Conservation (phyloP, 2,888 invertebrate genomes). For the Pachliopta kotzebuea region DNA sequence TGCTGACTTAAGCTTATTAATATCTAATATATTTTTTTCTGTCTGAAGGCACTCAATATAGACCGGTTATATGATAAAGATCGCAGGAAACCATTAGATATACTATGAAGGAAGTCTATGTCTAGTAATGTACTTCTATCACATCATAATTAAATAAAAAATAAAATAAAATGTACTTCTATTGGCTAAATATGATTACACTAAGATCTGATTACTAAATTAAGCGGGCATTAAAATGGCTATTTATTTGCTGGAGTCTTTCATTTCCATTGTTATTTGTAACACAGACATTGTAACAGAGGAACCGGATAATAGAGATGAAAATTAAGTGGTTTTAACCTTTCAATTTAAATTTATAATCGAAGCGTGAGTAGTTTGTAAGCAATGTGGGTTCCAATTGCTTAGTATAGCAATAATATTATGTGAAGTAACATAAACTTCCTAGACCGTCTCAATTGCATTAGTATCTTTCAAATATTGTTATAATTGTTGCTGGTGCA, state of each 20-base stretch:
- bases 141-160: too few relatives aligned
- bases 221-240: background rate
- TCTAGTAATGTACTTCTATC: too few relatives aligned
- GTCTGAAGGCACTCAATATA: too few relatives aligned
- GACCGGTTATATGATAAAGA: too few relatives aligned
- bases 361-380: background rate
- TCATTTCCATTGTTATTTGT: too few relatives aligned
- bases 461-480: constrained; percentile 2
- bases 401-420: constrained; percentile 24
- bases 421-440: constrained; percentile 22
- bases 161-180: too few relatives aligned
- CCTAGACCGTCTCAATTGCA: constrained; percentile 12
- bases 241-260: background rate
- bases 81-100: too few relatives aligned
- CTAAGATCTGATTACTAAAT: background rate
- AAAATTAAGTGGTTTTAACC: constrained; percentile 2
- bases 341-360: constrained; percentile 10
- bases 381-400: constrained; percentile 10
- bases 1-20: background rate
- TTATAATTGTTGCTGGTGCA: background rate
- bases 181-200: too few relatives aligned
- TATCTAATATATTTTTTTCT: too few relatives aligned
- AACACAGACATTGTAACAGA: too few relatives aligned
- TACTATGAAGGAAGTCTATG: too few relatives aligned
- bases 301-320: background rate